Evolutionary conservation across 2,113 vertebrate species (phyloP).

Genomic region (Rhadina sibilatrix): DNA sequence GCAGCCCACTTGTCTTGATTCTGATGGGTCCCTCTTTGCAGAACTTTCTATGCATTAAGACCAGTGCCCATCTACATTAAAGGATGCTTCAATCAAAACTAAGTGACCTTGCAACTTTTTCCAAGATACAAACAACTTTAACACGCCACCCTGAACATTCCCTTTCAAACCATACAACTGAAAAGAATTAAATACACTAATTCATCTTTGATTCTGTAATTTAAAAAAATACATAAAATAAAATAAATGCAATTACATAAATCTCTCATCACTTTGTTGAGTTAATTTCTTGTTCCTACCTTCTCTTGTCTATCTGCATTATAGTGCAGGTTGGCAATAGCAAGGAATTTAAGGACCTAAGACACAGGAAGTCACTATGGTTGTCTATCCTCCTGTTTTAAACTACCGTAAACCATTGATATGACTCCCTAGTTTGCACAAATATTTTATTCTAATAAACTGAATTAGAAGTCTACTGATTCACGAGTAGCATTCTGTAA

Average conservation of each 20-base stretch:
- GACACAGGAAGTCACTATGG: background rate
- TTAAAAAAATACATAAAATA: background rate
- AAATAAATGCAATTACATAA: background rate
- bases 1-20: background rate
- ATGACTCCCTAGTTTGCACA: background rate
- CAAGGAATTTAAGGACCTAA: background rate
- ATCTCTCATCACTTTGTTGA: background rate
- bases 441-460: background rate
- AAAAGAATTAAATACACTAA: background rate
- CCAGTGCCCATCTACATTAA: background rate
- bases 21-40: background rate
- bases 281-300: background rate
- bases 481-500: background rate
- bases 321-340: background rate
- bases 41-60: background rate
- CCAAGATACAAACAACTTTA: background rate
- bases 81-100: background rate
- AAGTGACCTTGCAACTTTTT: background rate
- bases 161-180: background rate
- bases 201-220: background rate
- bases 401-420: background rate
- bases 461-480: background rate
- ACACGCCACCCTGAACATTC: background rate
- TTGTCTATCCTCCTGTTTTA: background rate
- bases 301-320: background rate